phyloP scores from a whole-genome alignment of 2,888 invertebrate species.

The Chrysolina haemoptera region DNA sequence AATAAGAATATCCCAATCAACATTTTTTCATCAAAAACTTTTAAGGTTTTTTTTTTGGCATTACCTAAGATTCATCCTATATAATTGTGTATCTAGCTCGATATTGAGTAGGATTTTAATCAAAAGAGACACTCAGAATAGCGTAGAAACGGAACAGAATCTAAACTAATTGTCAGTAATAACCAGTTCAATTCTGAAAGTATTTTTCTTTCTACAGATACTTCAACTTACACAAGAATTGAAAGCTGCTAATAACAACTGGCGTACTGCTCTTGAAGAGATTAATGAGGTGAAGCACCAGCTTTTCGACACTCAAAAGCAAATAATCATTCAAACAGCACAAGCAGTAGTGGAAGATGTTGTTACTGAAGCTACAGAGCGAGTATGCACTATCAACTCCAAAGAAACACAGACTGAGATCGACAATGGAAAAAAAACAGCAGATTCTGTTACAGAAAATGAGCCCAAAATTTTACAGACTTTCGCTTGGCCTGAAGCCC shows the following conservation, averaged over 20 bases:
- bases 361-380: slow-evolving; percentile 47
- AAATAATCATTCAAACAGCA: slow-evolving; percentile 51
- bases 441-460: slow-evolving; percentile 9
- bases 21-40: too few species aligned
- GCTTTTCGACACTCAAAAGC: slow-evolving; percentile 41
- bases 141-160: too few species aligned
- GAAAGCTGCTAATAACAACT: slow-evolving; percentile 31
- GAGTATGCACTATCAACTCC: slow-evolving; percentile 37
- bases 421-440: background rate
- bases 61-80: too few species aligned
- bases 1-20: too few species aligned
- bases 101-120: too few species aligned
- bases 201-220: slow-evolving; percentile 29
- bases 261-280: slow-evolving; percentile 33
- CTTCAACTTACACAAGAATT: slow-evolving; percentile 41
- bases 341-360: slow-evolving; percentile 50
- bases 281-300: slow-evolving; percentile 59
- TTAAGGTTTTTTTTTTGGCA: too few species aligned
- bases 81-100: too few species aligned
- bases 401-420: slow-evolving; percentile 43
- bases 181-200: too few species aligned
- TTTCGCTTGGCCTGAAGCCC: slow-evolving; percentile 54
- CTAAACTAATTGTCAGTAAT: too few species aligned
- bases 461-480: slow-evolving; percentile 44
- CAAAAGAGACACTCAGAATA: too few species aligned